Conservation (phyloP, 2,888 invertebrate species). For the Gnatocerus cornutus region DNA sequence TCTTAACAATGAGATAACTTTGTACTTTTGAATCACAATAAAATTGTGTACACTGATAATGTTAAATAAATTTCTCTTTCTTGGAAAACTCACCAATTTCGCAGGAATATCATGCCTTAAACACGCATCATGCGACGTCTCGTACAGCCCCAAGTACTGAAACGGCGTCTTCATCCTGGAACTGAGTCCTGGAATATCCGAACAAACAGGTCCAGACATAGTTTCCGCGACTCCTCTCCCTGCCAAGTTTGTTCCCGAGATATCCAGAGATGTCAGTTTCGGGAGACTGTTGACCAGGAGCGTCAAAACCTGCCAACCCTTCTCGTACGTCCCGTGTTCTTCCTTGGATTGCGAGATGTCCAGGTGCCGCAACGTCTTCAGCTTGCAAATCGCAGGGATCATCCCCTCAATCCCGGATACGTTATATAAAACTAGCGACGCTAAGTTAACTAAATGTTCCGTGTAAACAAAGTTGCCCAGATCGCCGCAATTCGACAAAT, state of each 20-base stretch:
- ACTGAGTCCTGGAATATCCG: conserved; percentile 91
- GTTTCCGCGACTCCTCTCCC: conserved; percentile 84
- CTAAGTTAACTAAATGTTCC: conserved; percentile 78
- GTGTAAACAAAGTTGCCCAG: conserved; percentile 80
- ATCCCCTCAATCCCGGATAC: conserved; percentile 80
- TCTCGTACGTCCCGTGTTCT: conserved; percentile 80
- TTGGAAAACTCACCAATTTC: conserved; percentile 76
- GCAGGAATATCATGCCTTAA: conserved; percentile 94
- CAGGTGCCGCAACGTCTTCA: conserved; percentile 79
- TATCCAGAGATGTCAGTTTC: conserved; percentile 87
- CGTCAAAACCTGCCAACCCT: conserved; percentile 83
- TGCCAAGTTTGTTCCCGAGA: conserved; percentile 96
- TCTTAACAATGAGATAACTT: too few relatives aligned
- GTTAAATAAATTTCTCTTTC: too few relatives aligned
- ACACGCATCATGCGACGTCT: conserved; percentile 92
- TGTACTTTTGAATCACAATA: too few relatives aligned
- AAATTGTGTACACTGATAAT: too few relatives aligned
- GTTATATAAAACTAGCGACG: conserved; percentile 86
- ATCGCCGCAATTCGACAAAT: conserved; percentile 80
- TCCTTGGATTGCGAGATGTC: conserved; percentile 89
- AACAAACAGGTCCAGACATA: conserved; percentile 66
- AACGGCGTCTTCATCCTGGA: conserved; percentile 84
- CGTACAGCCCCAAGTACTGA: conserved; percentile 93
- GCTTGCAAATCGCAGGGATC: conserved; percentile 76
- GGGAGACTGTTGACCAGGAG: conserved; percentile 84